Base-by-base conservation (phyloP, 1,140 invertebrate species). In the Drosophila pruinosa region DNA sequence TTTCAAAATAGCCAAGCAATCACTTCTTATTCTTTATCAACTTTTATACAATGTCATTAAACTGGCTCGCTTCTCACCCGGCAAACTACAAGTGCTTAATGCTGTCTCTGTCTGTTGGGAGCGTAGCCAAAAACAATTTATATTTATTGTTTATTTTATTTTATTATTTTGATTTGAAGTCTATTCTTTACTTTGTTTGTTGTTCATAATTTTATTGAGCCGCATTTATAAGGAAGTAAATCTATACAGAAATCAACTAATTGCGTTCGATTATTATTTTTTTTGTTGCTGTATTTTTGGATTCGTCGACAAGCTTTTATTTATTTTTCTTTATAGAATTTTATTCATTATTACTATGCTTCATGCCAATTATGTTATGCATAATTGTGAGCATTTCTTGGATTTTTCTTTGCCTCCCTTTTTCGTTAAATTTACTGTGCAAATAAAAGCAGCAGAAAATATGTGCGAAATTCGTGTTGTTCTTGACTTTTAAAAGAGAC, bases 381-480 rank as follows among this genome's bases (percentile, higher is more conserved):
- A 26, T 22, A 15, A 14, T 50, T 48, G 15, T 10, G 41, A 50
- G 15, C 17, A 26, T 6, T 57, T 57, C n/a, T 52, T 53, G 45
- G 14, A 7, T 3, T 57, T 48, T 28, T 54, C 8, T 56, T 19
- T 10, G 17, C 1, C 21, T 57, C 34, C 61, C 36, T 53, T 63
- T 15, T 65, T 61, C 38, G 38, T 38, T 26, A 39, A 47, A 50
- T 58, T 53, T 34, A 6, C 31, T 58, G 34, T 41, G 67, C 41
- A 64, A 50, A 71, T 26, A 70, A 63, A 56, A 41, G 26, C 53
- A 39, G 17, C 14, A 34, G 22, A 54, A 50, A 47, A 73, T 48
- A 70, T 73, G 71, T 77, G 70, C 71, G 64, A 77, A 72, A 45
- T 64, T 77, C 65, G 74, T 74, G 65, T 74, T 58, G 64, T 74